A percentile compares a stretch with the other conserved stretches of the same genome.
Evolutionary conservation across 2,797 vertebrate genomes (phyloP).

Genomic region (Psittacula echo): DNA sequence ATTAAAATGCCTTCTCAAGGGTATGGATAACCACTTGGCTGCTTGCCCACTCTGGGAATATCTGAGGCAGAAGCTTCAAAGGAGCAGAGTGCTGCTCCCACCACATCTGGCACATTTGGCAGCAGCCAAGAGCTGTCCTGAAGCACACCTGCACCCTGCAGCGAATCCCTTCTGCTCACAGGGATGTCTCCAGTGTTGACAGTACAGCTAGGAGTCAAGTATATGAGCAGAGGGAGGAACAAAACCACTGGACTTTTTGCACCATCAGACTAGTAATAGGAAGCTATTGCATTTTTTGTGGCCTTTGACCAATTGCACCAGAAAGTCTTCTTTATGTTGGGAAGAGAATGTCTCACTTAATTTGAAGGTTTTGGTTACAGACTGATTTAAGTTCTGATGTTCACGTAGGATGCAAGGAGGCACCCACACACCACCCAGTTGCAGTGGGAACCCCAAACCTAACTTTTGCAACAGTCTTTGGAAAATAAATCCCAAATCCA

Average conservation of each 20-base stretch:
- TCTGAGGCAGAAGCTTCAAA: not conserved
- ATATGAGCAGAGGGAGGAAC: fast-evolving
- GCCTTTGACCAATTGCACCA: not conserved
- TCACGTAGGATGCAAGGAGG: not conserved
- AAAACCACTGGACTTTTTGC: fast-evolving
- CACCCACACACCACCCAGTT: not conserved
- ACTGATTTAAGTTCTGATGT: not conserved
- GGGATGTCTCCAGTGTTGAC: not conserved
- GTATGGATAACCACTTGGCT: not conserved
- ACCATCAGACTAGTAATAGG: not conserved
- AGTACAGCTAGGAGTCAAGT: not conserved
- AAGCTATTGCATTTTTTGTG: fast-evolving
- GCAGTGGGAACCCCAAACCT: not conserved
- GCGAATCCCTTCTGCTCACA: not conserved
- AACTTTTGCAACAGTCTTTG: not conserved
- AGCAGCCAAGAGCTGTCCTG: not conserved
- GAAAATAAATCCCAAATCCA: not conserved
- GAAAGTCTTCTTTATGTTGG: not conserved
- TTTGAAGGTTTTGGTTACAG: not conserved
- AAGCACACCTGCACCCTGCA: fast-evolving
- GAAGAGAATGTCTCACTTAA: not conserved
- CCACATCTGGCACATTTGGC: constrained; percentile 32
- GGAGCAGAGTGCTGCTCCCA: not conserved
- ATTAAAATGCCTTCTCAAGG: not conserved
- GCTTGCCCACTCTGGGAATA: not conserved